Percentiles rank a stretch among this genome's conserved stretches.
Conservation (phyloP, 2,113 vertebrate species). For the Lophochroa leadbeateri region DNA sequence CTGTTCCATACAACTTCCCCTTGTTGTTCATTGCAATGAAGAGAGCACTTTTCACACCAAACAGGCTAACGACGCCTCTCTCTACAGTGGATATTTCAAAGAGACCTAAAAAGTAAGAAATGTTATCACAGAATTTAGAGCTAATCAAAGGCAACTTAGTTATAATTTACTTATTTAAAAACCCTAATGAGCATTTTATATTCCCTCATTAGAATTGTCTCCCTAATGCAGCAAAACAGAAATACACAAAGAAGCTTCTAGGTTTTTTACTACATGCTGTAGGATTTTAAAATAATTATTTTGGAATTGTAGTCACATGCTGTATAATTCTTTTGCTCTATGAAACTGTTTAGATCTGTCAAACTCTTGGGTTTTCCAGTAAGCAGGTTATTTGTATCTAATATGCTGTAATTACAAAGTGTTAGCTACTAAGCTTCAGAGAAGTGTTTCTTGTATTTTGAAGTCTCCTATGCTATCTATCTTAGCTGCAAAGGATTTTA, state of each 20-base stretch:
- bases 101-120: constrained; percentile 80
- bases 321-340: not conserved
- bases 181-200: not conserved
- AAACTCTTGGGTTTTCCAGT: not conserved
- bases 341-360: not conserved
- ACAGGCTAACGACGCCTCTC: constrained; percentile 92
- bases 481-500: not conserved
- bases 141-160: not conserved
- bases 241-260: not conserved
- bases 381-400: not conserved
- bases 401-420: not conserved
- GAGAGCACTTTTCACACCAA: constrained; percentile 85
- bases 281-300: not conserved
- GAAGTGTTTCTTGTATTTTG: not conserved
- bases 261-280: not conserved
- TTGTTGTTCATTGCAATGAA: constrained; percentile 94
- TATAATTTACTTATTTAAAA: not conserved
- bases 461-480: not conserved
- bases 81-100: constrained; percentile 96
- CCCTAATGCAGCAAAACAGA: not conserved
- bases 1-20: constrained; percentile 90
- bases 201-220: not conserved
- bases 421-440: not conserved
- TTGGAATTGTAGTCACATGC: not conserved
- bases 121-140: not conserved